A percentile compares a stretch with the other conserved stretches of the same genome.
Conservation (phyloP, 2,888 invertebrate genomes). For the Napeogenes inachia region DNA sequence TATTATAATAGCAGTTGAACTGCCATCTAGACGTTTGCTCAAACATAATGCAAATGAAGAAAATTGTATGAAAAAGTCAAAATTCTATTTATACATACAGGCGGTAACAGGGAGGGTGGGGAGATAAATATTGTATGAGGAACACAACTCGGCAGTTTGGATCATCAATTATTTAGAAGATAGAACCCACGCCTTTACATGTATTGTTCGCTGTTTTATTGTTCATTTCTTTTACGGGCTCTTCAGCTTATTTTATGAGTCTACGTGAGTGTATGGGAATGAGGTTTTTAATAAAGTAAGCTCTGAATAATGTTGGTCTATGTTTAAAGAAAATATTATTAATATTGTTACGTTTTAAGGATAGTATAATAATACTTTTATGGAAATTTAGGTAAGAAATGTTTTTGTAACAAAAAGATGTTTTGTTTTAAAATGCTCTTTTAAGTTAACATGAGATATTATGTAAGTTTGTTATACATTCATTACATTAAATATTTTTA, state of each 20-base stretch:
- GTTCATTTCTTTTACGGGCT: conserved; percentile 63
- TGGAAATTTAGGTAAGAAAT: too few relatives aligned
- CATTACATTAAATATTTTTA: too few relatives aligned
- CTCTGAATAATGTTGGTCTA: conserved; percentile 35
- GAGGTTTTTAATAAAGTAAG: background rate
- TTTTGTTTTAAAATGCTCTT: too few relatives aligned
- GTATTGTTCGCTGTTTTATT: conserved; percentile 67
- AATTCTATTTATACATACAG: conserved; percentile 38
- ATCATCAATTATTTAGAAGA: conserved; percentile 73
- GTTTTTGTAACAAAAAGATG: too few relatives aligned
- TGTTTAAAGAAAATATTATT: background rate
- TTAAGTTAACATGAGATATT: too few relatives aligned
- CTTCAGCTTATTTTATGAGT: conserved; percentile 43
- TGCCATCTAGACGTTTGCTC: too few relatives aligned
- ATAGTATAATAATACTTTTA: too few relatives aligned
- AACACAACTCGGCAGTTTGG: conserved; percentile 77
- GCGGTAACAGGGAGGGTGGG: conserved; percentile 70
- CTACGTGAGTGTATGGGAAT: conserved; percentile 21
- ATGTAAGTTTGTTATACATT: too few relatives aligned
- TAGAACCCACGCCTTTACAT: conserved; percentile 64
- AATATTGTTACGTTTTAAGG: too few relatives aligned
- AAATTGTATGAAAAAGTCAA: background rate
- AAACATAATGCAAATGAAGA: conserved; percentile 1
- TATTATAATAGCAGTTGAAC: too few relatives aligned
- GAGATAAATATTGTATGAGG: conserved; percentile 73